Evolutionary conservation across 2,797 vertebrate genomes (phyloP), one percentile per base, ranked within the genome.

Genomic region (Amblyraja radiata): DNA sequence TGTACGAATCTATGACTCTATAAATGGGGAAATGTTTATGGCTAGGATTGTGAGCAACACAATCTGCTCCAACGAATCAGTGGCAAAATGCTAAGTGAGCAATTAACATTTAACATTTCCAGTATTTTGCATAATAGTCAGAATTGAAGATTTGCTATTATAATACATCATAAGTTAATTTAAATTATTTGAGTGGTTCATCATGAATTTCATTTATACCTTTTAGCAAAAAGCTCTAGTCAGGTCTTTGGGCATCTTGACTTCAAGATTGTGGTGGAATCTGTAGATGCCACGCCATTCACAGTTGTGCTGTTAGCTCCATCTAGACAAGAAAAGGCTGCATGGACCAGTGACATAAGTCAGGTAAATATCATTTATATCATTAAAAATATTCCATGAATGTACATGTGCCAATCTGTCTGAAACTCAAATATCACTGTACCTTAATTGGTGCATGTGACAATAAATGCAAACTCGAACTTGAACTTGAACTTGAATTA

Each of bases 281-380:
- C 98, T 0, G 94, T 97, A 0, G 98, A 99, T 93, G 96, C 96
- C 6, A 96, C 98, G 92, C 94, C 98, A 0, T 99, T 99, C 95
- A 99, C 99, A 0, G 97, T 99, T 93, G 98, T 99, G 16, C 96
- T 99, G 83, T 94, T 99, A 94, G 97, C 98, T 0, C 98, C 98
- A 0, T 99, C 98, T 0, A 97, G 98, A 46, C 99, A 99, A 95
- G 99, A 99, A 95, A 99, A 99, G 94, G 98, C 98, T 14, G 98
- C 98, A 0, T 99, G 99, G 99, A 99, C 97, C 94, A 99, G 99
- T 8, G 99, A 99, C 95, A 99, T 99, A 94, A 99, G 99, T 95
- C 99, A 99, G 98, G 98, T 99, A 95, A 95, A 94, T 21, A 65
- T 54, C 0, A 28, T 92, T 68, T 21, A 68, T 36, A 36, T 68